phyloP scores from a whole-genome alignment of 2,797 vertebrate species.

The Falco berigora region DNA sequence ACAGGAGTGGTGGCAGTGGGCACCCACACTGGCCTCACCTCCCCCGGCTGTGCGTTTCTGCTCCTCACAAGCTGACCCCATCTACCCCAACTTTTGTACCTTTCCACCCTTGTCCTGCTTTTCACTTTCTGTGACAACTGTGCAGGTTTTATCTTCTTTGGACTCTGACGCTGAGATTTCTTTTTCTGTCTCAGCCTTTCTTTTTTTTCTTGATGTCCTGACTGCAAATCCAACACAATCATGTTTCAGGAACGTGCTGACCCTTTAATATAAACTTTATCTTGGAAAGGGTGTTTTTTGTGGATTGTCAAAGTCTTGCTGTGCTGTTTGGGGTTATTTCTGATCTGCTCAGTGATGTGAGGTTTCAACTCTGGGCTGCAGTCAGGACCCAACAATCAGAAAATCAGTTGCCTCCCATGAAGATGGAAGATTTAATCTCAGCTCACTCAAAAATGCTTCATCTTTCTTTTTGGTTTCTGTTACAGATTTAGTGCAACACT shows the following conservation, averaged over 20 bases:
- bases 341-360: not conserved
- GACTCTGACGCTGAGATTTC: not conserved
- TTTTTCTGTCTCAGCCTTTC: not conserved
- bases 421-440: not conserved
- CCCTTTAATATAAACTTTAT: not conserved
- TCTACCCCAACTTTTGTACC: not conserved
- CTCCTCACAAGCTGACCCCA: not conserved
- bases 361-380: not conserved
- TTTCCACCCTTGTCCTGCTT: not conserved
- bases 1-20: rapidly evolving
- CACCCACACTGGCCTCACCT: rapidly evolving
- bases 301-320: not conserved
- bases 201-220: not conserved
- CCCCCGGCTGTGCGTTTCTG: not conserved
- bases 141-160: not conserved
- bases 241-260: not conserved
- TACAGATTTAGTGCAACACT: not conserved
- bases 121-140: not conserved
- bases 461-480: not conserved
- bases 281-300: not conserved
- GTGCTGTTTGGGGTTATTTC: not conserved
- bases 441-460: not conserved
- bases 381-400: not conserved
- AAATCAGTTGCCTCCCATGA: not conserved
- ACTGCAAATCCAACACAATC: not conserved